Conservation (phyloP, 2,113 vertebrate species). For the Vulpes ferrilata region DNA sequence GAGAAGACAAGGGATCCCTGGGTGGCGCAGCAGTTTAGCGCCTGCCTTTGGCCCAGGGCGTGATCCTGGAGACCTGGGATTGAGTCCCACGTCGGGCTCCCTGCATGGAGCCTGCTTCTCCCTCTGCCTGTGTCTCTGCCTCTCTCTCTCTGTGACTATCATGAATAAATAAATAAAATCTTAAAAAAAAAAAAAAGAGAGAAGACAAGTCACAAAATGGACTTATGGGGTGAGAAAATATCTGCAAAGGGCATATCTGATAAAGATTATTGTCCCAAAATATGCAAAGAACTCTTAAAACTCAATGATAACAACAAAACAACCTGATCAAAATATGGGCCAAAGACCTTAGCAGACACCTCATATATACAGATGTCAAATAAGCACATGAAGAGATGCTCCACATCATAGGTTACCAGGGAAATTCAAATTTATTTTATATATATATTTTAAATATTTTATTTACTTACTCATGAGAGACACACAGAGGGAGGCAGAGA, state of each 20-base stretch:
- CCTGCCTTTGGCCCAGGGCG: too few relatives aligned
- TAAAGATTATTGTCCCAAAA: neutral
- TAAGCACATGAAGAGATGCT: neutral
- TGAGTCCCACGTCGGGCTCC: too few relatives aligned
- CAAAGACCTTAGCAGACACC: neutral
- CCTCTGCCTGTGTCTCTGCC: too few relatives aligned
- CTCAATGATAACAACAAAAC: neutral
- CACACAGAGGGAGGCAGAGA: too few relatives aligned
- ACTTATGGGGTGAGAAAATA: neutral
- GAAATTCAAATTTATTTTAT: accelerated
- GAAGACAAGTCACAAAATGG: neutral
- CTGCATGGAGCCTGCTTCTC: too few relatives aligned
- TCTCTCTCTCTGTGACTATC: too few relatives aligned
- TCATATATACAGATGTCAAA: neutral
- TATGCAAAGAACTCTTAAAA: neutral
- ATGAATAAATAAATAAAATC: too few relatives aligned
- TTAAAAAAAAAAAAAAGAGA: too few relatives aligned
- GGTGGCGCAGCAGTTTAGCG: too few relatives aligned
- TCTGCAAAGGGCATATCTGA: neutral
- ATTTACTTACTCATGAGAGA: too few relatives aligned
- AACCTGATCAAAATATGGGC: neutral
- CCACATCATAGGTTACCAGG: accelerated
- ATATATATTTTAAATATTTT: too few relatives aligned
- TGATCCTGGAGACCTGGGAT: too few relatives aligned
- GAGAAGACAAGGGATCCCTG: neutral